Evolutionary conservation across 2,888 invertebrate genomes (phyloP).

Genomic region (Cheilosia scutellata): DNA sequence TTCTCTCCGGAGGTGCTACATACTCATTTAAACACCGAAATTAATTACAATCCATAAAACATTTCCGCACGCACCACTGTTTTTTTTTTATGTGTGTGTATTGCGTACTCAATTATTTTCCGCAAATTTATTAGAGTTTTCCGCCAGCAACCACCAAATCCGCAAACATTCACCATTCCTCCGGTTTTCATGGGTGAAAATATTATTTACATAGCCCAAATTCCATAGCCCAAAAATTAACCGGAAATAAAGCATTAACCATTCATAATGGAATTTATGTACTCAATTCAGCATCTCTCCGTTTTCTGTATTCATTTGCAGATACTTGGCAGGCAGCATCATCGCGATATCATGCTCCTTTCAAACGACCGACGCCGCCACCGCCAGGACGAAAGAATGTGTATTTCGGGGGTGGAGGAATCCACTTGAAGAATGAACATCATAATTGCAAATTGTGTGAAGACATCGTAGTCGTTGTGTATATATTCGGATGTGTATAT

Average conservation of each 20-base stretch:
- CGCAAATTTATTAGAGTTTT: conserved; percentile 66
- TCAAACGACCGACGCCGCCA: neutral
- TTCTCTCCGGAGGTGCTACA: conserved; percentile 36
- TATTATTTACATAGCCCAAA: conserved; percentile 74
- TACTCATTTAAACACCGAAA: conserved; percentile 70
- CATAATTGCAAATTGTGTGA: conserved; percentile 67
- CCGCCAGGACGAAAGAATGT: neutral
- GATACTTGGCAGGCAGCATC: conserved; percentile 17
- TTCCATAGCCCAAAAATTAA: conserved; percentile 71
- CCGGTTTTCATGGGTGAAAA: conserved; percentile 29
- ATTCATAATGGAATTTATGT: conserved; percentile 73
- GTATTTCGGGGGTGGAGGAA: conserved; percentile 15
- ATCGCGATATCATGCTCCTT: conserved; percentile 48
- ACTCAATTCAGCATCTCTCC: conserved; percentile 58
- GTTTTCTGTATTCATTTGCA: conserved; percentile 54
- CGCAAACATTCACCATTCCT: conserved; percentile 36
- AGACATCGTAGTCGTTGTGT: conserved; percentile 43
- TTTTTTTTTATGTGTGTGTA: conserved; percentile 10
- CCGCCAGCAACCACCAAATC: conserved; percentile 44
- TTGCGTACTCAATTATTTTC: conserved; percentile 63
- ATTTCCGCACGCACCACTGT: conserved; percentile 63
- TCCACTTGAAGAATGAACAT: conserved; percentile 66
- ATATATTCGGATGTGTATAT: conserved; percentile 20
- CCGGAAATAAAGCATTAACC: conserved; percentile 76
- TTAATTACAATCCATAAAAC: conserved; percentile 75